Conservation (phyloP, 2,888 invertebrate genomes). For the Tetranychus truncatus region DNA sequence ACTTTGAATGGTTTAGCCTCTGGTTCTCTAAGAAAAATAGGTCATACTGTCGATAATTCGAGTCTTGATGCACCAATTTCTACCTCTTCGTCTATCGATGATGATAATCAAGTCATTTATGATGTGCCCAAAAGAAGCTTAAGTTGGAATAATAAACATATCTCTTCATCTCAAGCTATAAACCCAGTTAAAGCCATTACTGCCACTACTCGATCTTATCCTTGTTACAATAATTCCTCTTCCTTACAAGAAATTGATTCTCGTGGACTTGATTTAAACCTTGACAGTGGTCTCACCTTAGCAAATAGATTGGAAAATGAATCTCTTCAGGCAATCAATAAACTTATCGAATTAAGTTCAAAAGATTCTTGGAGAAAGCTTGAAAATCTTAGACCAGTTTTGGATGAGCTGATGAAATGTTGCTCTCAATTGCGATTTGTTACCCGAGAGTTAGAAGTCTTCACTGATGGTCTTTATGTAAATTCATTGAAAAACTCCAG, state of each 20-base stretch:
- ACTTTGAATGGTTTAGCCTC: neutral
- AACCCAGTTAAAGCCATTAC: neutral
- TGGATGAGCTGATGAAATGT: neutral
- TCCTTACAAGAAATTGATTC: neutral
- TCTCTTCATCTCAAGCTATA: neutral
- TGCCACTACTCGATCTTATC: neutral
- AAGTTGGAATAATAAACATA: neutral
- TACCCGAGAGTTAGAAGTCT: neutral
- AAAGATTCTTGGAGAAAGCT: neutral
- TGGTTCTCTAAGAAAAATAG: neutral
- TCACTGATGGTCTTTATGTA: neutral
- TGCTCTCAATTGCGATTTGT: neutral
- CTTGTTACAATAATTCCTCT: neutral
- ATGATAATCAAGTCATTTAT: neutral
- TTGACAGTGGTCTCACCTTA: neutral
- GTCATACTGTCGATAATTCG: neutral
- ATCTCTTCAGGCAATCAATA: neutral
- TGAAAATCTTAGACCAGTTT: neutral
- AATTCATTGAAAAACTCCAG: neutral
- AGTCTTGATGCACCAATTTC: neutral
- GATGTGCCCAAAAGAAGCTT: neutral
- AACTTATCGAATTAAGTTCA: neutral
- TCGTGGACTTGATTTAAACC: neutral
- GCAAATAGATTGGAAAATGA: neutral
- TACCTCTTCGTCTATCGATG: neutral